Base-by-base conservation (phyloP, 92 coral and sea anemone species). In the Umimayanthus chanpuru region DNA sequence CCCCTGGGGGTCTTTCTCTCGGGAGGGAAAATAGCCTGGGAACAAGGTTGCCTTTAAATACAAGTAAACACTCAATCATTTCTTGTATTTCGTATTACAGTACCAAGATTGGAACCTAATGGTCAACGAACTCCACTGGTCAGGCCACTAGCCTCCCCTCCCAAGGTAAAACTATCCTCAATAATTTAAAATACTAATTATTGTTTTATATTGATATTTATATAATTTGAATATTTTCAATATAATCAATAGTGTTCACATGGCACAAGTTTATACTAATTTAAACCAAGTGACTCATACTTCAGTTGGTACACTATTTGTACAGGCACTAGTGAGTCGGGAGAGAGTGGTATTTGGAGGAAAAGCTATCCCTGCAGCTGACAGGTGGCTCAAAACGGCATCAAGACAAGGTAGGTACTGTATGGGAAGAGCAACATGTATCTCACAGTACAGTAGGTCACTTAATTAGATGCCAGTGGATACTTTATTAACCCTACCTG, bases 341-440 rank as follows among this genome's bases (percentile, higher is more conserved):
- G 65, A 77, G 7, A 47, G 81, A 77, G 32, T 38, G 10, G 47
- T 65, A 44, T 28, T 50, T 77, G 81, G 32, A 47, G 43, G 81
- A 20, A 88, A 91, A 56, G 72, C 93, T 10, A 43, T 91, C 80
- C 94, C 93, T 5, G 92, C 94, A 58, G 93, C 93, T 58, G 93
- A 94, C 38, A 83, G 82, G 73, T 94, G 97, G 97, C 80, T 94
- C 20, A 86, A 79, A 43, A 94, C 95, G 15, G 94, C 97, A 1
- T 93, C 95, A 40, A 92, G 88, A 47, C 91, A 94, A 88, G 97
- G 97, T 94, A 30, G 18, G 86, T 77, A 47, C 9, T 47, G 49
- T 43, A 43, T 43, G 9, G 50, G 50, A 47, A 47, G 50, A 6
- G 11, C 10, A 47, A 9, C 36, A 32, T 32, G 36, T 2, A 32